Base-by-base conservation (phyloP, 2,113 vertebrate species). In the Lanius ludovicianus region DNA sequence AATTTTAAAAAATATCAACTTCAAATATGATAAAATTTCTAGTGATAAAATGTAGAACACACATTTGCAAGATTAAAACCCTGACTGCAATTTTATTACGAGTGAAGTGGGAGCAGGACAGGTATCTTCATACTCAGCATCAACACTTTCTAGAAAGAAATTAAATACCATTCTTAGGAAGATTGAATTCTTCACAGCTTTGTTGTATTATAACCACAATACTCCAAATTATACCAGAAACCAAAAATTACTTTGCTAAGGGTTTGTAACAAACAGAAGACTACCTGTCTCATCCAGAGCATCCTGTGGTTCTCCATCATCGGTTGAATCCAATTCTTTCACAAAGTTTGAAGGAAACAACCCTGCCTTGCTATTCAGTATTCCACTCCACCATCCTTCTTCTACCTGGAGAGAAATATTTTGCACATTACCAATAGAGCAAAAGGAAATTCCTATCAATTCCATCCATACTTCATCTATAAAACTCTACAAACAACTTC, bases 271-370 rank as follows among this genome's bases (percentile, higher is more conserved):
- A 70, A 92, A 65, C 31, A 80, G 19, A 93, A 80, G 44, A 39
- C 2, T 98, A 99, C 99, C 99, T 87, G 98, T 77, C 50, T 99
- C 99, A 6, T 99, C 99, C 74, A 95, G 83, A 27, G 95, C 13
- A 10, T 99, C 98, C 50, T 96, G 98, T 64, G 94, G 50, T 83
- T 99, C 99, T 39, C 87, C 97, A 25, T 99, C 98, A 57, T 98
- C 98, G 0, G 60, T 41, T 15, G 86, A 22, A 10, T 99, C 99
- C 65, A 99, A 31, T 93, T 99, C 99, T 98, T 99, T 99, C 78
- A 99, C 99, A 73, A 99, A 99, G 97, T 99, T 99, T 44, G 99
- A 99, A 39, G 99, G 99, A 84, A 99, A 99, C 31, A 99, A 94
- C 30, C 99, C 99, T 28, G 96, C 93, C 88, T 98, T 99, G 75